Evolutionary conservation across 2,113 vertebrate species (phyloP), one percentile per base, ranked within the genome.

Genomic region (Rhinolophus sinicus): DNA sequence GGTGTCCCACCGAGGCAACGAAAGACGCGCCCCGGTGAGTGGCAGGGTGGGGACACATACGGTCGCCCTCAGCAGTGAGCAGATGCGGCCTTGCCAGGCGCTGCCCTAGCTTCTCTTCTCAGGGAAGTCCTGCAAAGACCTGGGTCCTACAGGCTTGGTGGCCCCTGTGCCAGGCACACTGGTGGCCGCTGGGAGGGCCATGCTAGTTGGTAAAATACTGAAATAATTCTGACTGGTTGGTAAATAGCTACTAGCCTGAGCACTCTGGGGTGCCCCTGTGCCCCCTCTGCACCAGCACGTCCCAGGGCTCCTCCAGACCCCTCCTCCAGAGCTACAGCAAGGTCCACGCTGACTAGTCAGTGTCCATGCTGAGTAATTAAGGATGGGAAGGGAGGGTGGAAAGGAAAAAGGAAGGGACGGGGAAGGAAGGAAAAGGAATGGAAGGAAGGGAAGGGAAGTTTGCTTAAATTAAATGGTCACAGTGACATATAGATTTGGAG

Each of bases 1-100:
- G 99, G 98, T 99, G 99, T 91, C 99, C 99, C 0, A 76, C 99
- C 0, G 99, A 99, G 98, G 90, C 96, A 22, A 75, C 44, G 40
- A 97, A 97, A 10, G 78, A 9, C 0, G 98, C 98, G 1, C 98
- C 98, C 0, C 94, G 97, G 99, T 99, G 98, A 97, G 97, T 97
- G 38, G 72, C 52, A 80, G 70, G 50, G 44, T 33, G 56, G 67
- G 75, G 72, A 47, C 58, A 70, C 58, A 73, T 15, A 26, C 1
- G 0, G n/a, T 44, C 50, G 58, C 35, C 64, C 54, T 33, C 60
- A 13, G 75, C 33, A 60, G 30, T 3, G 30, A 67, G 33, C 18
- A 70, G 64, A 47, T 0, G 24, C 65, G 50, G 13, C 35, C 52
- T 52, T 54, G 33, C 21, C 26, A 13, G 67, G 73, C 0, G 12